Conservation (phyloP, 1,140 invertebrate genomes). For the Drosophila bocqueti region DNA sequence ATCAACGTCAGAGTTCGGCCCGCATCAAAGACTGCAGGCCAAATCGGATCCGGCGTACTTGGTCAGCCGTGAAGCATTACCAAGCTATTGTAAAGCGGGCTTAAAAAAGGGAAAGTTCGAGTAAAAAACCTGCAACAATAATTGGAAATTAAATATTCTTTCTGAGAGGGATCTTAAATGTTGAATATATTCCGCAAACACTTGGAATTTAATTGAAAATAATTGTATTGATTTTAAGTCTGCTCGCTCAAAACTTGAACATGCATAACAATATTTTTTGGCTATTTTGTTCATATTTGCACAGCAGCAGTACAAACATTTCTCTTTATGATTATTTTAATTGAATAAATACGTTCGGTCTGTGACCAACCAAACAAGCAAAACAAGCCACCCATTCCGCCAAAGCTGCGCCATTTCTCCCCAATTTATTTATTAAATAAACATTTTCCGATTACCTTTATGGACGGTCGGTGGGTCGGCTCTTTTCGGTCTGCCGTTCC, state of each 20-base stretch:
- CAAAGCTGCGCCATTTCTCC: conserved; percentile 53
- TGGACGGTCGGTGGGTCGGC: conserved; percentile 5
- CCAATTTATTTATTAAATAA: conserved; percentile 74
- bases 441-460: conserved; percentile 64
- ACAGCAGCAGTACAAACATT: conserved; percentile 41
- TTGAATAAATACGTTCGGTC: conserved; percentile 52
- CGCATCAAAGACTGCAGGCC: conserved; percentile 40
- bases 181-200: not conserved
- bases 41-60: conserved; percentile 35
- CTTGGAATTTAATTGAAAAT: conserved; percentile 18
- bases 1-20: conserved; percentile 57
- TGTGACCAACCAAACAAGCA: conserved; percentile 23
- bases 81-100: conserved; percentile 31
- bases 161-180: not conserved
- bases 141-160: conserved; percentile 36
- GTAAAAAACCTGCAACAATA: conserved; percentile 43
- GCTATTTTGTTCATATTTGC: conserved; percentile 42
- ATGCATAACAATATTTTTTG: conserved; percentile 45
- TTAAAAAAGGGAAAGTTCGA: conserved; percentile 37
- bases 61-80: conserved; percentile 38
- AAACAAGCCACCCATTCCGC: not conserved
- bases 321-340: conserved; percentile 68
- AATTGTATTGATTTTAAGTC: conserved; percentile 48
- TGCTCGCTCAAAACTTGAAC: conserved; percentile 17
- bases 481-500: conserved; percentile 23